Conservation (phyloP, 2,113 vertebrate genomes). For the Sphyrna mokarran region DNA sequence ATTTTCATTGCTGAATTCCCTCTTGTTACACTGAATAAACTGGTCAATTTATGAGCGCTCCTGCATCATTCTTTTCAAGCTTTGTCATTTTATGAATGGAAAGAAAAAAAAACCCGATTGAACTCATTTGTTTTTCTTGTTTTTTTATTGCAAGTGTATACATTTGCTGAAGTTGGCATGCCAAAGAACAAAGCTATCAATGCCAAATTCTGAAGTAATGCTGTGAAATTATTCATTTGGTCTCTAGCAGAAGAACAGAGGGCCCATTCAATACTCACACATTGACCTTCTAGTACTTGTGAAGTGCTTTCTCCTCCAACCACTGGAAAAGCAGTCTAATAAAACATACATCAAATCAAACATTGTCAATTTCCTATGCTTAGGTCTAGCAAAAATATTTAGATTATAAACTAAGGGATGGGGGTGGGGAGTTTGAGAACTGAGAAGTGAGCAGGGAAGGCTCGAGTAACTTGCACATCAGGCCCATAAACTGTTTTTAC, state of each 20-base stretch:
- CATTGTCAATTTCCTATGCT: constrained; percentile 31
- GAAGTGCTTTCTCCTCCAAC: constrained; percentile 34
- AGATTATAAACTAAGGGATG: constrained; percentile 29
- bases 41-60: constrained; percentile 40
- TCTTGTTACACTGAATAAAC: constrained; percentile 72
- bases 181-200: constrained; percentile 29
- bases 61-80: constrained; percentile 21
- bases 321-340: constrained; percentile 35
- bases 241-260: constrained; percentile 30
- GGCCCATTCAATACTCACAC: constrained; percentile 20
- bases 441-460: constrained; percentile 29
- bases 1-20: constrained; percentile 73
- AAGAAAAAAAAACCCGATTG: not conserved
- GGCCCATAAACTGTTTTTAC: constrained; percentile 9
- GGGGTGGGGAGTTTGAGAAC: constrained; percentile 16
- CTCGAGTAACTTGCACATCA: constrained; percentile 33
- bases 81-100: constrained; percentile 31
- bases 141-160: constrained; percentile 34
- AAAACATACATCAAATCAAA: constrained; percentile 37
- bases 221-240: constrained; percentile 36
- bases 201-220: constrained; percentile 32
- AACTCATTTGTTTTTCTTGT: constrained; percentile 32
- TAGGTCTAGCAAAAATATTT: constrained; percentile 37
- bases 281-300: constrained; percentile 30
- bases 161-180: constrained; percentile 22